Conservation (phyloP, 1,140 invertebrate species). For the Hypothenemus hampei region DNA sequence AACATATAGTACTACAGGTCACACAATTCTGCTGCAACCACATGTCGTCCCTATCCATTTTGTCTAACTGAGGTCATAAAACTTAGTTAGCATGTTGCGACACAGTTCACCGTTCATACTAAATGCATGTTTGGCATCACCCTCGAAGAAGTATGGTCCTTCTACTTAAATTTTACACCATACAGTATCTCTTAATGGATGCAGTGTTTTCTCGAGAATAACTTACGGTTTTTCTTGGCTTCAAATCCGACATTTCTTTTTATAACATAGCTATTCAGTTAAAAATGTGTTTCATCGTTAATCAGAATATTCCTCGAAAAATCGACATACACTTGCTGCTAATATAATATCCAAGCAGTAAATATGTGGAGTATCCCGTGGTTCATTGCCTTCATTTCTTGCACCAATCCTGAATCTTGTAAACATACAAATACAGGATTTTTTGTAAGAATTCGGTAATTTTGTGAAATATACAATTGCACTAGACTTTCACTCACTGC, state of each 20-base stretch:
- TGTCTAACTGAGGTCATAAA: background rate
- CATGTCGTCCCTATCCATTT: background rate
- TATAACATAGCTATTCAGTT: background rate
- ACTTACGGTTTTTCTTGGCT: background rate
- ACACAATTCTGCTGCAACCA: background rate
- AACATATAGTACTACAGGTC: background rate
- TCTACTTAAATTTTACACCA: background rate
- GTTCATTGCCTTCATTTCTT: background rate
- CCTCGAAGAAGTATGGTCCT: background rate
- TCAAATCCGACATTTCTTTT: background rate
- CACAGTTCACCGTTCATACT: background rate
- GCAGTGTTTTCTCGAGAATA: background rate
- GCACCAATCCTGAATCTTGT: background rate
- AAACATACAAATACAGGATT: background rate
- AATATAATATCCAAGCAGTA: background rate
- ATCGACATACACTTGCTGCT: background rate
- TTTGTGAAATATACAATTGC: background rate
- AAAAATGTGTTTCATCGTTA: background rate
- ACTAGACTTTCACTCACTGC: background rate
- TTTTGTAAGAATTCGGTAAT: background rate
- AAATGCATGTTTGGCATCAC: background rate
- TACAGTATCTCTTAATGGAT: background rate
- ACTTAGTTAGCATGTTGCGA: background rate
- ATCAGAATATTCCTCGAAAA: background rate
- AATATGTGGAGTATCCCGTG: background rate